These are phyloP conservation scores for Trichacis sp. DNA, from an alignment of 2,888 invertebrate genomes.

Conservation along the genomic window DNA sequence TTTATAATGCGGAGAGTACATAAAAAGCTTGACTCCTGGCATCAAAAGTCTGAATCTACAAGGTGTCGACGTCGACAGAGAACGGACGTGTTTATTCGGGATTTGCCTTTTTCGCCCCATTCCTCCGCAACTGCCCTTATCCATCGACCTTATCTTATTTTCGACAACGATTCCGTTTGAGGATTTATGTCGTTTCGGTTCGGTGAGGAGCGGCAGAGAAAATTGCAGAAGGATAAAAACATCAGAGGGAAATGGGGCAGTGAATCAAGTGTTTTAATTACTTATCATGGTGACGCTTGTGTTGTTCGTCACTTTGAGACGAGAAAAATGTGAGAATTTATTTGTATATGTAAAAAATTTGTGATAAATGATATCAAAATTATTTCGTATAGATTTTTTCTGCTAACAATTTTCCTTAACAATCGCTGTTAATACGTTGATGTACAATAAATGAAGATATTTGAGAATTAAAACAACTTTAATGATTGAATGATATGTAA, in stretches of 20 bases:
- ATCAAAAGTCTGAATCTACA: constrained; percentile 50
- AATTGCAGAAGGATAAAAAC: constrained; percentile 8
- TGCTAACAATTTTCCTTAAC: too few species aligned
- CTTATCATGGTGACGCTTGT: too few species aligned
- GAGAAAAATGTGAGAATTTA: too few species aligned
- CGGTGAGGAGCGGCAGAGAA: constrained; percentile 27
- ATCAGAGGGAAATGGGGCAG: constrained; percentile 6
- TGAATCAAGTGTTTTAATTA: not conserved
- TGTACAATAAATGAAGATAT: too few species aligned
- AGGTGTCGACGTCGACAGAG: constrained; percentile 65
- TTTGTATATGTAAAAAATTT: too few species aligned
- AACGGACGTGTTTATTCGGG: constrained; percentile 67
- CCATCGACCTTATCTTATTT: constrained; percentile 65
- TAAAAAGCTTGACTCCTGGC: constrained; percentile 40
- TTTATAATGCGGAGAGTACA: constrained; percentile 67
- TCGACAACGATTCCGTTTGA: constrained; percentile 59
- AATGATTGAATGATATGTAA: too few species aligned
- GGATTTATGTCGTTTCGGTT: constrained; percentile 64
- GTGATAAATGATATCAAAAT: too few species aligned
- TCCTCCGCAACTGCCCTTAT: constrained; percentile 41
- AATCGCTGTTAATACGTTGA: too few species aligned
- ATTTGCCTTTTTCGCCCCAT: constrained; percentile 61
- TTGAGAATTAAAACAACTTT: too few species aligned
- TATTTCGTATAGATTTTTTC: too few species aligned
- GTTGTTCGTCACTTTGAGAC: too few species aligned